Percentiles rank a stretch among this genome's conserved stretches.
Evolutionary conservation across 2,797 vertebrate species (phyloP).

Genomic region (Setipinna tenuifilis): DNA sequence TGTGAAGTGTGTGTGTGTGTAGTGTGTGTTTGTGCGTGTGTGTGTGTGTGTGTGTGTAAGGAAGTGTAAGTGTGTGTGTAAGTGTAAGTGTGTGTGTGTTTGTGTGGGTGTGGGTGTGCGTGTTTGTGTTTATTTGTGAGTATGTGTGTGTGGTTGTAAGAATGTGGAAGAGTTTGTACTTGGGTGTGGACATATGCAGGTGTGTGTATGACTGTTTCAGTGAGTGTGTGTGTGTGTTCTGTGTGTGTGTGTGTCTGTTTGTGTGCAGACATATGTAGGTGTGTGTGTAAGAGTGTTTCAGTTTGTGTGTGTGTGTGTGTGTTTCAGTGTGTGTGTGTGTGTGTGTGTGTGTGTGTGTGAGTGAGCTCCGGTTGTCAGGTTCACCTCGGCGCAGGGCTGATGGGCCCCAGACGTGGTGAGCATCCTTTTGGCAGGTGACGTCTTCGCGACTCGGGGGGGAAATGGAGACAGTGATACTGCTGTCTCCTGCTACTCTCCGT

Average conservation of each 20-base stretch:
- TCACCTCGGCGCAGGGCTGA: slow-evolving; percentile 50
- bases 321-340: not conserved
- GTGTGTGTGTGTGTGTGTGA: slow-evolving; percentile 30
- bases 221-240: not conserved
- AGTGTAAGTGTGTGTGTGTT: too few relatives aligned
- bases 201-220: not conserved
- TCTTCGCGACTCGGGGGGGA: slow-evolving; percentile 48
- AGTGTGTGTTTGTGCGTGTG: not conserved
- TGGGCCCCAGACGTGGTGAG: slow-evolving; percentile 52
- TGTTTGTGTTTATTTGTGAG: too few relatives aligned
- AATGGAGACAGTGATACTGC: slow-evolving; percentile 58
- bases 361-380: slow-evolving; percentile 57
- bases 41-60: too few relatives aligned
- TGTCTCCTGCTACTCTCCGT: slow-evolving; percentile 61
- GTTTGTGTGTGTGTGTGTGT: not conserved
- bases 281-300: not conserved
- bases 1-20: slow-evolving; percentile 18
- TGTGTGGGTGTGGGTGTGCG: too few relatives aligned
- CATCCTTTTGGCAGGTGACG: slow-evolving; percentile 52
- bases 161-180: too few relatives aligned
- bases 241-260: not conserved
- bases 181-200: not conserved
- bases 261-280: not conserved
- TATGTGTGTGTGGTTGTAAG: too few relatives aligned
- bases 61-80: too few relatives aligned